Evolutionary conservation across 2,888 invertebrate genomes (phyloP).

Genomic region (Diarsia brunnea): DNA sequence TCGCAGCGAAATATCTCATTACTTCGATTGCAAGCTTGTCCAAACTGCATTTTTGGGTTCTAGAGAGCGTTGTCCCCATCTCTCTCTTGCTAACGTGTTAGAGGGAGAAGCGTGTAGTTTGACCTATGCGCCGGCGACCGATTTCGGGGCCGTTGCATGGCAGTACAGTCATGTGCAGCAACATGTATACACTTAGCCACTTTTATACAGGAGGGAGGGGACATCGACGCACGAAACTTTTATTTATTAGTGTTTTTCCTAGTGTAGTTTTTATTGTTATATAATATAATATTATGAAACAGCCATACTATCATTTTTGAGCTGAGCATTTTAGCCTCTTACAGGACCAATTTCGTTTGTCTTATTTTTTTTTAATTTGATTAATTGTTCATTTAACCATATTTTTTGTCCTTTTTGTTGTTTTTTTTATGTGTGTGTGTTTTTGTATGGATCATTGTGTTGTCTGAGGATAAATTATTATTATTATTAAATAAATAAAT

Average conservation of each 20-base stretch:
- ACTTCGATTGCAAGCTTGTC: slow-evolving; percentile 63
- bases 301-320: too few species aligned
- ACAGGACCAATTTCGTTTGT: too few species aligned
- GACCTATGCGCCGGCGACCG: slow-evolving; percentile 76
- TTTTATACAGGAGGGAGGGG: background rate
- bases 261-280: background rate
- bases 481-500: too few species aligned
- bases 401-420: too few species aligned
- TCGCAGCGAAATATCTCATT: slow-evolving; percentile 59
- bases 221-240: too few species aligned
- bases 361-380: too few species aligned
- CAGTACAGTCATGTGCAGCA: slow-evolving; percentile 22
- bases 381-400: too few species aligned
- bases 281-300: too few species aligned
- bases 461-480: too few species aligned
- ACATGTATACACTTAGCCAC: background rate
- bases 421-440: too few species aligned
- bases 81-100: slow-evolving; percentile 62
- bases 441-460: too few species aligned
- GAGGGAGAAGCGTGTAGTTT: slow-evolving; percentile 74
- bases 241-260: background rate
- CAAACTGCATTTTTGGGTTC: slow-evolving; percentile 68
- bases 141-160: slow-evolving; percentile 67
- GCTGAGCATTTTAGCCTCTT: too few species aligned
- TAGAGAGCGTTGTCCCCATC: slow-evolving; percentile 76